These are phyloP conservation scores for Trichomycterus rosablanca DNA, from an alignment of 2,113 vertebrate species.

Conservation along the genomic window DNA sequence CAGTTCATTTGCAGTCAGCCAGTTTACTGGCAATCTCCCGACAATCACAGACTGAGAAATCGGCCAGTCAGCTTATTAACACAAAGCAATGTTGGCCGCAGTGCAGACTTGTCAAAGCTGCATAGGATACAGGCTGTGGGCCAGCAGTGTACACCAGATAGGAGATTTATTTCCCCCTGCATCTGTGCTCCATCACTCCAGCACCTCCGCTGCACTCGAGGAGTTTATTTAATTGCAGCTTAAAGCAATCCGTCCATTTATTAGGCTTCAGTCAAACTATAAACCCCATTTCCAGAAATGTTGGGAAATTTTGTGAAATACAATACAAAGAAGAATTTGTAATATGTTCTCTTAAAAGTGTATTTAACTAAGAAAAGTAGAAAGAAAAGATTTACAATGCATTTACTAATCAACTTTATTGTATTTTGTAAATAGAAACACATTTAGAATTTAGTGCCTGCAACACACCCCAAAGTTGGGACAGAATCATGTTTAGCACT, in stretches of 20 bases:
- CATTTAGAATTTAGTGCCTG: too few species aligned
- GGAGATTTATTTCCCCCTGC: too few species aligned
- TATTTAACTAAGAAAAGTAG: too few species aligned
- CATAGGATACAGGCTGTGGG: conserved; percentile 14
- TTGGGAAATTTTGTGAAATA: too few species aligned
- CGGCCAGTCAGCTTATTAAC: conserved; percentile 14
- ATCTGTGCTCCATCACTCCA: conserved; percentile 37
- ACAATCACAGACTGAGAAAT: conserved; percentile 8
- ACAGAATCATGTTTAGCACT: too few species aligned
- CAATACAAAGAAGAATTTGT: too few species aligned
- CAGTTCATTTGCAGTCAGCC: conserved; percentile 12
- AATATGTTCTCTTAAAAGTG: too few species aligned
- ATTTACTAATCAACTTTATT: too few species aligned
- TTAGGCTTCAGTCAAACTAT: conserved; percentile 45
- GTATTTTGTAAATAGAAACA: too few species aligned
- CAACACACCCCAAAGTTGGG: too few species aligned
- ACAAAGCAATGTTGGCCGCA: conserved; percentile 5
- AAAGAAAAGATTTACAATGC: too few species aligned
- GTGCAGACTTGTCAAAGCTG: conserved; percentile 7
- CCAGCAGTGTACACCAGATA: conserved; percentile 30
- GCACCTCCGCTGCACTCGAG: conserved; percentile 42
- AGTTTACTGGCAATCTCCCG: conserved; percentile 2
- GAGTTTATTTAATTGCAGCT: conserved; percentile 49
- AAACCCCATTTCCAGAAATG: too few species aligned
- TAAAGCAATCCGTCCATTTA: conserved; percentile 43